Conservation (phyloP, 2,888 invertebrate genomes). For the Campaea margaritaria region DNA sequence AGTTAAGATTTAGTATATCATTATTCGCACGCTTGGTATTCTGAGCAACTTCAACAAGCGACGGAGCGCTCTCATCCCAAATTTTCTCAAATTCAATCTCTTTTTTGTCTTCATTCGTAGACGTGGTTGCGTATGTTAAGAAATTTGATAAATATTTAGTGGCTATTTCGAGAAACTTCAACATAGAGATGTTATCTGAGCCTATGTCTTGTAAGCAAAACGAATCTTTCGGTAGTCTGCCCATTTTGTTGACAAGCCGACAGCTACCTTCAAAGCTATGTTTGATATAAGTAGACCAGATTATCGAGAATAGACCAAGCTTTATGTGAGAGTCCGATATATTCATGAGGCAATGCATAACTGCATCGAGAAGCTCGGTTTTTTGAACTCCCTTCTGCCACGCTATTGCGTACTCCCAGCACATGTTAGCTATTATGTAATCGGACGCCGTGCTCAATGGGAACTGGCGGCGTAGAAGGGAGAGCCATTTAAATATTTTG, state of each 20-base stretch:
- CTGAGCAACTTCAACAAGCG: slow-evolving; percentile 91
- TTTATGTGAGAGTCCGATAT: slow-evolving; percentile 88
- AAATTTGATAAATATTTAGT: slow-evolving; percentile 80
- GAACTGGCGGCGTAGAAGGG: slow-evolving; percentile 90
- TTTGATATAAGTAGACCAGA: slow-evolving; percentile 96
- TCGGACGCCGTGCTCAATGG: slow-evolving; percentile 93
- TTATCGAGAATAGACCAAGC: slow-evolving; percentile 92
- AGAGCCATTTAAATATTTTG: slow-evolving; percentile 86
- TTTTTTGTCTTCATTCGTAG: slow-evolving; percentile 65
- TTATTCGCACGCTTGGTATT: slow-evolving; percentile 90
- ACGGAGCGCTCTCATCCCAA: slow-evolving; percentile 88
- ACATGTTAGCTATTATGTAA: slow-evolving; percentile 92
- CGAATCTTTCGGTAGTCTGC: slow-evolving; percentile 94
- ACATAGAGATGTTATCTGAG: slow-evolving; percentile 87
- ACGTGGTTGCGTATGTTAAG: slow-evolving; percentile 68
- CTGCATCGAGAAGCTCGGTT: slow-evolving; percentile 88
- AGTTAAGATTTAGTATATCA: slow-evolving; percentile 91
- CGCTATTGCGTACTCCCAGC: slow-evolving; percentile 95
- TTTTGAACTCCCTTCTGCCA: slow-evolving; percentile 93
- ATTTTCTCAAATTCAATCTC: slow-evolving; percentile 86
- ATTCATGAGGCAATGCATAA: slow-evolving; percentile 88
- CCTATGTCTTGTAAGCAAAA: slow-evolving; percentile 92
- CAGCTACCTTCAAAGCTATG: slow-evolving; percentile 91
- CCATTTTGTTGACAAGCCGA: slow-evolving; percentile 91
- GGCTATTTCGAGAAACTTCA: slow-evolving; percentile 75